These are phyloP conservation scores for Glyptemys insculpta DNA, from an alignment of 2,797 vertebrate species.

Conservation along the genomic window DNA sequence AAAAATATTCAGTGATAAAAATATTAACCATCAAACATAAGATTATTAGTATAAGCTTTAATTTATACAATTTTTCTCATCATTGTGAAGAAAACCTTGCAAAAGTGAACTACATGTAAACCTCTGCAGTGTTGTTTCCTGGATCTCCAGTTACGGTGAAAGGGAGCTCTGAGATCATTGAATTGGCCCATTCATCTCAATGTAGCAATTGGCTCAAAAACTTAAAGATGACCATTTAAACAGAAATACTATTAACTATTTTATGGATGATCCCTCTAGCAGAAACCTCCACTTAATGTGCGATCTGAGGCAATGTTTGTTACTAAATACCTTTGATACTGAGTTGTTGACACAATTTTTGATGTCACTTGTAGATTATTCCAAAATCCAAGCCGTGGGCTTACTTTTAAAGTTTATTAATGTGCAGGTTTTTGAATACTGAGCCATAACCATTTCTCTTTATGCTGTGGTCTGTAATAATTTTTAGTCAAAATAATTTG, in stretches of 20 bases:
- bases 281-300: not conserved
- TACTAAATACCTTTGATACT: not conserved
- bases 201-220: not conserved
- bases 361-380: fast-evolving
- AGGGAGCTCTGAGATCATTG: not conserved
- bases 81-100: not conserved
- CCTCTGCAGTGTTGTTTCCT: not conserved
- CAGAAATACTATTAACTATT: not conserved
- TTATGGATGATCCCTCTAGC: not conserved
- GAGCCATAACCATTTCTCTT: not conserved
- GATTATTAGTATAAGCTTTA: not conserved
- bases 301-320: not conserved
- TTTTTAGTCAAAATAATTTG: not conserved
- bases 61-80: not conserved
- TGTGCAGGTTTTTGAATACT: not conserved
- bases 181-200: not conserved
- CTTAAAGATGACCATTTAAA: not conserved
- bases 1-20: not conserved
- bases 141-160: not conserved
- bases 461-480: not conserved
- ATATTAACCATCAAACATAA: not conserved
- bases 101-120: not conserved
- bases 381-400: not conserved
- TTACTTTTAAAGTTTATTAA: not conserved
- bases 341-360: not conserved